Base-by-base conservation (phyloP, 2,797 vertebrate genomes). In the Urosaurus nigricauda region DNA sequence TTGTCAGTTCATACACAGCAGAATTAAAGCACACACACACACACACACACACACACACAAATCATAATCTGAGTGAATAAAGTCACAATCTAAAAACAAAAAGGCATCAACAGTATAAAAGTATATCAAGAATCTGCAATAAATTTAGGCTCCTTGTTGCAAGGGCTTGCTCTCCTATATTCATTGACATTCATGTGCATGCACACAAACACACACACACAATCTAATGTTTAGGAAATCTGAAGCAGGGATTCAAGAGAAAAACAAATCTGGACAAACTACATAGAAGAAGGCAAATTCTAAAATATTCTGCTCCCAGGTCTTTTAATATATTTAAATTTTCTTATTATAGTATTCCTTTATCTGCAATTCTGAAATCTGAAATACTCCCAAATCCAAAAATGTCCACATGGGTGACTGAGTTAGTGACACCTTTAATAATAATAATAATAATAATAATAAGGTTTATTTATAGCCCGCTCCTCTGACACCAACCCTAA, bases 1-100 rank as follows among this genome's bases (percentile, higher is more conserved):
- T 51, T 73, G 2, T 87, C 85, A 93, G 90, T 7, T 81, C 37
- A 90, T 85, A 1, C 78, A 47, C 9, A 51, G 26, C 65, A 32
- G 65, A 68, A 68, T 29, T 68, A 68, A 68, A 32, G 32, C 29
- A 32, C 26, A 68, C 29, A 32, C 65, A 32, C 8, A 32, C 26
- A 65, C 24, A 79, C 40, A 32, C 29, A 32, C 26, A 68, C 29
- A 32, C 65, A 51, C 47, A 51, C 47, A 51, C 47, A 83, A 83
- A 9, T 65, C 8, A n/a, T 40, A 40, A 82, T 65, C 13, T 32
- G 4, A 77, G 58, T 77, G 60, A 73, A 32, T 26, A 74, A 24
- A 63, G 63, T 35, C 24, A 83, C 12, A 65, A 60, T 21, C 19
- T 24, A 11, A 74, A 74, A 29, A 12, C n/a, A 13, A 51, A 73